Conservation (phyloP, 23 tunicate genomes). For the Ciona savignyi region DNA sequence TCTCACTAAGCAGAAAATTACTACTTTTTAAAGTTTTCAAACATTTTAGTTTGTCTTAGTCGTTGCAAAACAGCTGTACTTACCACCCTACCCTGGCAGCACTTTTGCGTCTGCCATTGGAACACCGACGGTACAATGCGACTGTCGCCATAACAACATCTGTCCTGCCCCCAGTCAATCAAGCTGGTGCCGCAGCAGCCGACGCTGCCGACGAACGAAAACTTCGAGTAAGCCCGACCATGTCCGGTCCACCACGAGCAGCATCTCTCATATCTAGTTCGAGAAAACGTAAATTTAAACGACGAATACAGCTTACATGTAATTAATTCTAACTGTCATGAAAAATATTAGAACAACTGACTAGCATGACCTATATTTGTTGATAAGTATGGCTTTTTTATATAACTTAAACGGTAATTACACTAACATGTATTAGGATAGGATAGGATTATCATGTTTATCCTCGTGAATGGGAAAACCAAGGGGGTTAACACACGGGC, state of each 20-base stretch:
- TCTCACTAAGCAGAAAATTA: background rate
- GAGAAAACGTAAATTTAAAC: no score
- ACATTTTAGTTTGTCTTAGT: background rate
- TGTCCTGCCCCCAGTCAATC: conserved; percentile 36
- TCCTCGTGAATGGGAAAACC: no score
- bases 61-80: conserved; percentile 8
- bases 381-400: no score
- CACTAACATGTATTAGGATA: no score
- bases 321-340: no score
- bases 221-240: conserved; percentile 33
- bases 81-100: conserved; percentile 65
- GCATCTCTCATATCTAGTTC: conserved; percentile 35
- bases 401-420: no score
- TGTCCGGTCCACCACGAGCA: conserved; percentile 94
- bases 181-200: conserved; percentile 69
- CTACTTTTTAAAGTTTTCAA: background rate
- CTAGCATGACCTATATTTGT: no score
- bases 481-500: no score
- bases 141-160: conserved; percentile 61
- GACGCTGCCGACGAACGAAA: background rate
- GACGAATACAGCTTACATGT: no score
- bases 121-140: conserved; percentile 54
- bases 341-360: no score
- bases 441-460: no score
- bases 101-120: conserved; percentile 16